Evolutionary conservation across 2,797 vertebrate genomes (phyloP).

Genomic region (Scomberomorus guttatus): DNA sequence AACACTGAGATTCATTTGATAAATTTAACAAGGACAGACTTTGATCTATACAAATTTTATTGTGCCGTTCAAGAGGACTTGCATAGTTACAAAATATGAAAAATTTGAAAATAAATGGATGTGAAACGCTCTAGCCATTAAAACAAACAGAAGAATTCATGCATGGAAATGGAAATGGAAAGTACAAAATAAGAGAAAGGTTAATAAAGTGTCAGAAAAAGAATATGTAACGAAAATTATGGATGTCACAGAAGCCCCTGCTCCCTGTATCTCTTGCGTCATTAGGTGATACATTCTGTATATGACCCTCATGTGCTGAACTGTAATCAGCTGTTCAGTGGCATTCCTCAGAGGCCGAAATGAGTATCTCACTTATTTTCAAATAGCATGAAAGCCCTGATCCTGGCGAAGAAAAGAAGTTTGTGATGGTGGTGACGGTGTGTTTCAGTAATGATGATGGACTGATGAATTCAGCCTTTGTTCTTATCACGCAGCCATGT

Average conservation of each 20-base stretch:
- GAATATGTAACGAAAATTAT: not conserved
- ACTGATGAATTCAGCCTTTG: not conserved
- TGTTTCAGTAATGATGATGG: not conserved
- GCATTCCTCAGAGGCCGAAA: slow-evolving; percentile 30
- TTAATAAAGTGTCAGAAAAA: not conserved
- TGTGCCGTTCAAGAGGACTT: not conserved
- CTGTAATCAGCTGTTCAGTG: not conserved
- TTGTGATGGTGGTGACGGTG: not conserved
- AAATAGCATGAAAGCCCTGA: not conserved
- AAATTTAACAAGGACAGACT: not conserved
- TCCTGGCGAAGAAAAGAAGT: not conserved
- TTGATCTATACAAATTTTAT: slow-evolving; percentile 1
- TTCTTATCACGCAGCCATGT: slow-evolving; percentile 31
- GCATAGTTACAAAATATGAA: not conserved
- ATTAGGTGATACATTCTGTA: not conserved
- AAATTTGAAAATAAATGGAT: not conserved
- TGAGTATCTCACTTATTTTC: not conserved
- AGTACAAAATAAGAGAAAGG: too few relatives aligned
- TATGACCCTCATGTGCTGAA: not conserved
- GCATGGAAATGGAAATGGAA: not conserved
- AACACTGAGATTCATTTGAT: not conserved
- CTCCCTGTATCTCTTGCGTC: not conserved
- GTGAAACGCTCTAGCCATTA: not conserved
- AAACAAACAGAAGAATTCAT: not conserved
- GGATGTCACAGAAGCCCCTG: not conserved